phyloP scores from a whole-genome alignment of 2,888 invertebrate species.

The Xestobium rufovillosum region DNA sequence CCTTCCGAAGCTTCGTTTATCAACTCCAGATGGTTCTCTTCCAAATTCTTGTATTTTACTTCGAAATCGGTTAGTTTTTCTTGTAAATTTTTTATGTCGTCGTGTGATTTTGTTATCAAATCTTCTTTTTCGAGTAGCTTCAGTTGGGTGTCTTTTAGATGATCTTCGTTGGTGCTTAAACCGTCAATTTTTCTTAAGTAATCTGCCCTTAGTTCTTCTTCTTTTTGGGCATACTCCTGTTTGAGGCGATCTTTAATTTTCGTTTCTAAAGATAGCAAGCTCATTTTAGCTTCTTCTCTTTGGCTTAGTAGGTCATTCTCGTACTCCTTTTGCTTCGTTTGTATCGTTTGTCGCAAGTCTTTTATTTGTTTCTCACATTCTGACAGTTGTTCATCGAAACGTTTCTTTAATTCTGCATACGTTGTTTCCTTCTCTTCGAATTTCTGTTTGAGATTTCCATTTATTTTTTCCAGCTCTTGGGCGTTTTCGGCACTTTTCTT shows the following conservation, averaged over 20 bases:
- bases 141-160: slow-evolving; percentile 42
- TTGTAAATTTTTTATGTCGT: slow-evolving; percentile 45
- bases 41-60: slow-evolving; percentile 29
- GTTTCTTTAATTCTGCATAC: slow-evolving; percentile 8
- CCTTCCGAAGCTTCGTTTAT: slow-evolving; percentile 31
- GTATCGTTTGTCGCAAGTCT: slow-evolving; percentile 8
- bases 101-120: slow-evolving; percentile 27
- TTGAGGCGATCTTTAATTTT: slow-evolving; percentile 32
- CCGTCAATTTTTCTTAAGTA: slow-evolving; percentile 31
- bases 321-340: slow-evolving; percentile 32
- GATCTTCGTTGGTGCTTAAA: slow-evolving; percentile 25
- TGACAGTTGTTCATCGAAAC: background rate
- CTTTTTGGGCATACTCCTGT: slow-evolving; percentile 27
- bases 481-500: slow-evolving; percentile 19
- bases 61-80: slow-evolving; percentile 22
- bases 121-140: slow-evolving; percentile 44
- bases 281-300: slow-evolving; percentile 42
- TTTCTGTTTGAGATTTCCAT: slow-evolving; percentile 25
- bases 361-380: slow-evolving; percentile 11
- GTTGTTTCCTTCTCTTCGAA: slow-evolving; percentile 7
- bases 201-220: slow-evolving; percentile 27
- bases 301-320: slow-evolving; percentile 45
- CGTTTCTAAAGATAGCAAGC: slow-evolving; percentile 33
- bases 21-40: slow-evolving; percentile 35
- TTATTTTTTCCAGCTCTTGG: slow-evolving; percentile 22